Conservation (phyloP, 1,140 invertebrate species). For the Danaus melanippus region DNA sequence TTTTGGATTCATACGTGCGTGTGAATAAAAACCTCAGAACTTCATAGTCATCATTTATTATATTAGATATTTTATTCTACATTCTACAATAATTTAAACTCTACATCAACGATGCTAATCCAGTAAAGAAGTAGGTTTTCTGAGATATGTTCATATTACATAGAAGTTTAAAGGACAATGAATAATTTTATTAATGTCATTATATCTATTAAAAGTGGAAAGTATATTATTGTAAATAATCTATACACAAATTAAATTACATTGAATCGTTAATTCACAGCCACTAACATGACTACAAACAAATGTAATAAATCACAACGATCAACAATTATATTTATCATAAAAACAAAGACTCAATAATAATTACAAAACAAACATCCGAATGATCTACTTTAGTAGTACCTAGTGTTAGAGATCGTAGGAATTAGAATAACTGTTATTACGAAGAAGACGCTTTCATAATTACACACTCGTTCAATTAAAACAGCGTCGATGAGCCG, state of each 20-base stretch:
- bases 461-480: slow-evolving; percentile 18
- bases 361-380: slow-evolving; percentile 1
- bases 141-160: too few relatives aligned
- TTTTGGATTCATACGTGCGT: too few relatives aligned
- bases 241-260: background rate
- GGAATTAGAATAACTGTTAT: slow-evolving; percentile 22
- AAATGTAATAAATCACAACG: background rate
- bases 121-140: too few relatives aligned
- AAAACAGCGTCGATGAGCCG: slow-evolving; percentile 18
- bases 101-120: too few relatives aligned
- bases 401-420: too few relatives aligned
- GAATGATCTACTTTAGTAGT: background rate
- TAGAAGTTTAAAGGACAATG: background rate
- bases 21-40: too few relatives aligned
- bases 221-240: background rate
- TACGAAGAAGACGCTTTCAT: slow-evolving; percentile 13
- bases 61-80: too few relatives aligned
- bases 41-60: too few relatives aligned
- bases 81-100: too few relatives aligned
- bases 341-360: background rate
- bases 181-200: slow-evolving; percentile 7
- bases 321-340: slow-evolving; percentile 2
- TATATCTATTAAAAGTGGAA: slow-evolving; percentile 3
- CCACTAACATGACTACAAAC: background rate
- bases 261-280: slow-evolving; percentile 1